Evolutionary conservation across 2,113 vertebrate genomes (phyloP).

Genomic region (Alouatta palliata): DNA sequence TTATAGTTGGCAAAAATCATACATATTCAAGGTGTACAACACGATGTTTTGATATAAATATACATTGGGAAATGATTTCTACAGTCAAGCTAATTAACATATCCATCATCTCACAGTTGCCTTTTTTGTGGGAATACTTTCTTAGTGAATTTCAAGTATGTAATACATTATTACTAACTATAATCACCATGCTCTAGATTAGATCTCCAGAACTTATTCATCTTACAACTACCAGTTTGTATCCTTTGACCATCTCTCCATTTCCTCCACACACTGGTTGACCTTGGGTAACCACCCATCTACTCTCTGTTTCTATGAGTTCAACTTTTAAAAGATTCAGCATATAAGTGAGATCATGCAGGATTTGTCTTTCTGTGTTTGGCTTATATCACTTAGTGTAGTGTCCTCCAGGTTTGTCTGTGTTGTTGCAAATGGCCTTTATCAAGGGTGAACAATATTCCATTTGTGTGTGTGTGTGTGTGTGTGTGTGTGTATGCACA

Average conservation of each 20-base stretch:
- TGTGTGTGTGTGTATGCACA: background rate
- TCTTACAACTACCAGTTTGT: background rate
- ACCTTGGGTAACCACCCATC: background rate
- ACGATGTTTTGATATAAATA: background rate
- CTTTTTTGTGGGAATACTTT: background rate
- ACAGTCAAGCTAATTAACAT: background rate
- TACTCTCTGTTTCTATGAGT: background rate
- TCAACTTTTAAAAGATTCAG: background rate
- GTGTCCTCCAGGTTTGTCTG: background rate
- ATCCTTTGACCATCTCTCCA: background rate
- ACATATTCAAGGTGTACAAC: background rate
- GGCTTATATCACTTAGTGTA: background rate
- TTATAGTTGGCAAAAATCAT: background rate
- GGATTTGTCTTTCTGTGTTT: background rate
- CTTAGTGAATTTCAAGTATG: background rate
- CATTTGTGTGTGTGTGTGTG: background rate
- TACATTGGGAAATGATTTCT: background rate
- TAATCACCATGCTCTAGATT: background rate
- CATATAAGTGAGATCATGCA: background rate
- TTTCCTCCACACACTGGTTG: background rate
- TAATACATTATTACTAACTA: background rate
- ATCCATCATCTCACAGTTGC: background rate
- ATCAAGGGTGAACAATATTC: background rate
- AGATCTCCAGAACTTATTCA: background rate
- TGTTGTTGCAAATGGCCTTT: background rate